Conservation (phyloP, 2,797 vertebrate genomes). For the Sebastes minor region DNA sequence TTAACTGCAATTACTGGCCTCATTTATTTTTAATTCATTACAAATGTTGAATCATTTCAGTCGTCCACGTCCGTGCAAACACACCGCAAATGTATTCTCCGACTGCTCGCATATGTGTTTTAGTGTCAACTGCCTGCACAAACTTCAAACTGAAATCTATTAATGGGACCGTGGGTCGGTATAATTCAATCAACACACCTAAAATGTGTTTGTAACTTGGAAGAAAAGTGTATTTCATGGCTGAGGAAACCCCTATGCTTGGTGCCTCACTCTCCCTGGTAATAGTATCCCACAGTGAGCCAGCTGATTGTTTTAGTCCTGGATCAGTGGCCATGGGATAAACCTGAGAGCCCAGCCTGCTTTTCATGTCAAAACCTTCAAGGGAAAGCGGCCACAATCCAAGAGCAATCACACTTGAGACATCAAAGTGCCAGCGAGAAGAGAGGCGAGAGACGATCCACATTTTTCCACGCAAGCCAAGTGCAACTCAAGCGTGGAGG, state of each 20-base stretch:
- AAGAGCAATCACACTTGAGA: slow-evolving; percentile 88
- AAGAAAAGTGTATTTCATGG: slow-evolving; percentile 71
- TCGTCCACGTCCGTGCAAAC: slow-evolving; percentile 57
- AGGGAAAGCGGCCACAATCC: slow-evolving; percentile 82
- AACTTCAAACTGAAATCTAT: slow-evolving; percentile 57
- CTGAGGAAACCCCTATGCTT: slow-evolving; percentile 74
- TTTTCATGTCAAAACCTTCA: slow-evolving; percentile 87
- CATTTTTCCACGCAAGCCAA: slow-evolving; percentile 81
- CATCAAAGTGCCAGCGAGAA: slow-evolving; percentile 84
- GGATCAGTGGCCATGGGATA: slow-evolving; percentile 84
- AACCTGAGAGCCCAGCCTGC: slow-evolving; percentile 83
- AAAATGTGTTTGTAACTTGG: slow-evolving; percentile 69
- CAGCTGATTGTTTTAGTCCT: slow-evolving; percentile 87
- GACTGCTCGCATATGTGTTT: slow-evolving; percentile 20
- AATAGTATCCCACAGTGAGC: slow-evolving; percentile 84
- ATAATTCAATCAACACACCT: slow-evolving; percentile 76
- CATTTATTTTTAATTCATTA: slow-evolving; percentile 73
- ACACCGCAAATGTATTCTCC: slow-evolving; percentile 13
- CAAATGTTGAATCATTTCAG: slow-evolving; percentile 59
- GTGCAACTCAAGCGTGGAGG: slow-evolving; percentile 84
- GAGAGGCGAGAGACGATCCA: slow-evolving; percentile 79
- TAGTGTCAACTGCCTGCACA: slow-evolving; percentile 35
- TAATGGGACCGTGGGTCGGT: slow-evolving; percentile 39
- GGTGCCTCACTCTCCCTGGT: slow-evolving; percentile 76
- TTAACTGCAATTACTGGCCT: slow-evolving; percentile 67